Conservation (phyloP, 2,888 invertebrate genomes). For the Mactromeris polynyma region DNA sequence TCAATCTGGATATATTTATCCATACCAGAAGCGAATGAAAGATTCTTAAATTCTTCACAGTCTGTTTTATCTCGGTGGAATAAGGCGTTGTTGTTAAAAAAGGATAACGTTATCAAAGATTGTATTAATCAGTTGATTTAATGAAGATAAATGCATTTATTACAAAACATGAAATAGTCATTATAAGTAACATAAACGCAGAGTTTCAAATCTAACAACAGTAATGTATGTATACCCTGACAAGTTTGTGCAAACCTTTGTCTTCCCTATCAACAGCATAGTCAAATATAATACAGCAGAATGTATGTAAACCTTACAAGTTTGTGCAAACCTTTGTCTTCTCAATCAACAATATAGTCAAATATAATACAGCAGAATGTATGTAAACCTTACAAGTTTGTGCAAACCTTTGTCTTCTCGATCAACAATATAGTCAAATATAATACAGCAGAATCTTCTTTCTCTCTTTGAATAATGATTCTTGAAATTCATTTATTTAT, state of each 20-base stretch:
- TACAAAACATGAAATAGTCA: background rate
- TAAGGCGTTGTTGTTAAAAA: no score
- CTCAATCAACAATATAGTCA: background rate
- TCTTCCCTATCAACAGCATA: background rate
- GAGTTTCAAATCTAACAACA: background rate
- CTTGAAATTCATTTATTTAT: no score
- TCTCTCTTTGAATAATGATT: no score
- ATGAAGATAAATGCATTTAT: conserved; percentile 11
- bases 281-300: background rate
- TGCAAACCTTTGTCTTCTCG: background rate
- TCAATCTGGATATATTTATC: no score
- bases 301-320: background rate
- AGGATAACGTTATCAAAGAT: background rate
- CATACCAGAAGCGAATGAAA: no score
- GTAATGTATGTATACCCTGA: background rate
- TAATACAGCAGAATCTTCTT: background rate
- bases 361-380: background rate
- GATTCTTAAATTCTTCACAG: no score
- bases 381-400: background rate
- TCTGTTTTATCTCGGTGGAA: no score
- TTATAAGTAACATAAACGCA: background rate
- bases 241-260: background rate
- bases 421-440: background rate
- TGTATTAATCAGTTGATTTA: background rate
- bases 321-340: background rate